Conservation (phyloP, 1,140 invertebrate species). For the Calephelis virginiensis region DNA sequence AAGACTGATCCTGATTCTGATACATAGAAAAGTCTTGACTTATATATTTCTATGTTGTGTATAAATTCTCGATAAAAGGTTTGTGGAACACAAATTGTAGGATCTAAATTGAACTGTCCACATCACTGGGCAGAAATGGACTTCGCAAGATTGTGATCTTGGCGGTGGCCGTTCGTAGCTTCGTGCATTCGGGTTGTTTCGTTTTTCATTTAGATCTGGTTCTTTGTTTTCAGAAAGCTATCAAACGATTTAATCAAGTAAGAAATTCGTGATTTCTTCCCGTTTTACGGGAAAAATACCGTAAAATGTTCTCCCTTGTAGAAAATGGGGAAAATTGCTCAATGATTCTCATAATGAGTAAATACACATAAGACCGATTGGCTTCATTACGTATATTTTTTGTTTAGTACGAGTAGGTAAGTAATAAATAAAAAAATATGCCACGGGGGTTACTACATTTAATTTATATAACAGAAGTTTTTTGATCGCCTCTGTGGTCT, state of each 20-base stretch:
- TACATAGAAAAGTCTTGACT: too few relatives aligned
- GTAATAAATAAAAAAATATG: background rate
- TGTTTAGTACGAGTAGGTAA: background rate
- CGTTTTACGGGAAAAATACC: slow-evolving; percentile 2
- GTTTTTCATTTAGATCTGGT: slow-evolving; percentile 49
- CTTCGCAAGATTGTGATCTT: slow-evolving; percentile 23
- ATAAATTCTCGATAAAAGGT: background rate
- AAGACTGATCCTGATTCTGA: too few relatives aligned
- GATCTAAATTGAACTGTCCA: slow-evolving; percentile 32
- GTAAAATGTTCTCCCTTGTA: slow-evolving; percentile 6
- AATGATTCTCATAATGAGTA: background rate
- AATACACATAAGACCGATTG: too few relatives aligned
- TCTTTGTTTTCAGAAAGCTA: slow-evolving; percentile 59
- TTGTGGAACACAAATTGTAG: background rate
- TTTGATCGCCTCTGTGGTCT: too few relatives aligned
- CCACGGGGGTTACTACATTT: too few relatives aligned
- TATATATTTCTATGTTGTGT: background rate
- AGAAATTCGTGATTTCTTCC: slow-evolving; percentile 63
- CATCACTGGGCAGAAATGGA: slow-evolving; percentile 30
- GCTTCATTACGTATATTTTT: background rate
- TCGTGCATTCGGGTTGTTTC: slow-evolving; percentile 30
- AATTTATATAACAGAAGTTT: too few relatives aligned
- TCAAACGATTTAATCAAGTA: slow-evolving; percentile 67
- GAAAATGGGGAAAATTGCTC: slow-evolving; percentile 7
- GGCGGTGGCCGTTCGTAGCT: background rate